Evolutionary conservation across 2,888 invertebrate genomes (phyloP).

Genomic region (Tenthredo amoena): DNA sequence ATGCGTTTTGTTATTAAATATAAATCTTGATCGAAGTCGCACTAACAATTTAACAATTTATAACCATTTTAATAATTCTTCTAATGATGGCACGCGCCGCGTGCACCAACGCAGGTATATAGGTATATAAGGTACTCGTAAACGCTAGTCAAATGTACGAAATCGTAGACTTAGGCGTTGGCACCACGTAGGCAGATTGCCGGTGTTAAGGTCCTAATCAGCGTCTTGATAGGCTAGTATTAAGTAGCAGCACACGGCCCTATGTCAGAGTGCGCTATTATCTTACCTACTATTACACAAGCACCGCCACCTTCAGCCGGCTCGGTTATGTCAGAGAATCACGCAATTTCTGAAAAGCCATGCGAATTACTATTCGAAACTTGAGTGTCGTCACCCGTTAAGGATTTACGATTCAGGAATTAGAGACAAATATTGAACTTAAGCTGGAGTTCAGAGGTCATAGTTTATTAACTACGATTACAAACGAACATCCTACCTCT

Average conservation of each 20-base stretch:
- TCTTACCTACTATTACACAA: conserved; percentile 70
- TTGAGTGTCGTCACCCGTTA: not conserved
- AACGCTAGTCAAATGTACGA: conserved; percentile 29
- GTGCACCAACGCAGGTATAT: not conserved
- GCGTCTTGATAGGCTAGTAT: conserved; percentile 72
- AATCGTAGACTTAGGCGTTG: conserved; percentile 48
- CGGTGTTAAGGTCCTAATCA: conserved; percentile 72
- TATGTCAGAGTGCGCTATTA: conserved; percentile 69
- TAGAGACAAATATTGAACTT: not conserved
- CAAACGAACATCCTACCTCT: not conserved
- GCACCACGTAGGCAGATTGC: conserved; percentile 65
- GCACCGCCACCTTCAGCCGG: conserved; percentile 68
- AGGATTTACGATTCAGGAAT: not conserved
- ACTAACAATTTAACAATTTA: conserved; percentile 66
- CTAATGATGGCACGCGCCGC: conserved; percentile 65
- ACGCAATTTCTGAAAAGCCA: conserved; percentile 64
- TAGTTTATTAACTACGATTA: not conserved
- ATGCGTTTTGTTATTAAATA: conserved; percentile 34
- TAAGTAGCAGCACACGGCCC: conserved; percentile 65
- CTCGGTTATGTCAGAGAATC: conserved; percentile 70
- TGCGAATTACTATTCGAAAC: conserved; percentile 38
- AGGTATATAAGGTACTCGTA: not conserved
- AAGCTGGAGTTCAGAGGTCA: not conserved
- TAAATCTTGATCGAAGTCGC: conserved; percentile 36
- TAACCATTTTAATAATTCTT: conserved; percentile 66